Evolutionary conservation across 2,113 vertebrate genomes (phyloP), one percentile per base, ranked within the genome.

Genomic region (Anguilla japonica): DNA sequence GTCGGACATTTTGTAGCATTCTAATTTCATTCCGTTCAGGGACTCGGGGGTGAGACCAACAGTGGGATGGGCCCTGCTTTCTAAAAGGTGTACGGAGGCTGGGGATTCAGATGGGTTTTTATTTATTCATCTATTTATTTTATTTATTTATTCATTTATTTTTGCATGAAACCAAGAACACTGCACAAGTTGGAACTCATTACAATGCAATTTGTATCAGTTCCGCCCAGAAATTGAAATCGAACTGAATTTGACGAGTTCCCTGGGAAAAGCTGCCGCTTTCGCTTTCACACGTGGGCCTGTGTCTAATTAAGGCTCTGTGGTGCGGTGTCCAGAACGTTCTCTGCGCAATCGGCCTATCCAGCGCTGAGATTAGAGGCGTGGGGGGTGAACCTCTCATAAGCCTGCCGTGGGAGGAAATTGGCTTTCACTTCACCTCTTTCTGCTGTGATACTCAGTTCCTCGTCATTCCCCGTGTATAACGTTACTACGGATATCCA

Each of bases 251-350:
- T 67, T 11, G 39, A 20, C 22, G 5, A 16, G 26, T 75, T 75
- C 71, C 71, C 71, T 34, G 71, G 13, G 4, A 29, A 0, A 6
- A 29, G 71, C 7, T 3, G 63, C 1, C 9, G 6, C 3, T 5
- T 63, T 50, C 9, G 6, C 3, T 5, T 63, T 50, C 39, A 26
- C 71, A 63, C 41, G 53, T 78, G 60, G 18, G n/a, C 67, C 11
- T 39, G 26, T 50, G 67, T 79, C n/a, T 84, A 83, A 83, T 83
- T 83, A 84, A 78, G 41, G 67, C 71, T 79, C 67, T 6, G n/a
- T 6, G n/a, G 46, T 39, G 18, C 67, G 40, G 16, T 5, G 60
- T 26, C 20, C 26, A 3, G 20, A 80, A 39, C 79, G 5, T 22
- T 16, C 79, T 29, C 9, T 34, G 34, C 71, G 26, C 16, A n/a